Base-by-base conservation (phyloP, 2,113 vertebrate species). In the Vimba vimba region DNA sequence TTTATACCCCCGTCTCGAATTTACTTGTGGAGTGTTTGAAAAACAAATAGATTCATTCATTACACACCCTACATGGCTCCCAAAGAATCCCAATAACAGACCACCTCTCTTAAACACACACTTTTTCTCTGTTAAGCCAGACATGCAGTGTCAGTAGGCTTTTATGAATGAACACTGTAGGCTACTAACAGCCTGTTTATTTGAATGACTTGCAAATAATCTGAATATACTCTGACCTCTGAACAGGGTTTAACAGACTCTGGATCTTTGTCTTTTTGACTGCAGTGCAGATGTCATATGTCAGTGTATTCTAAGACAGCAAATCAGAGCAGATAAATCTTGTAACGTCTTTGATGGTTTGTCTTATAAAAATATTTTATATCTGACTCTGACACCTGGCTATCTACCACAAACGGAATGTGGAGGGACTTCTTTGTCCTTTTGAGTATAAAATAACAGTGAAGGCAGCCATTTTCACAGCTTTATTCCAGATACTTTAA, bases 1-100 rank as follows among this genome's bases (percentile, higher is more conserved):
- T 66, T 21, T 59, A 45, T 47, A 36, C 9, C 5, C 23, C 5
- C 1, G 2, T 52, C 62, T 82, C 45, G 4, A 30, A 69, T 82
- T 69, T 68, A 50, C 30, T 69, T 47, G 59, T 45, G 60, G 62
- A 52, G 45, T 66, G 45, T 27, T 33, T 69, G 36, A 69, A 69
- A 82, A 15, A 82, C 62, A 52, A 52, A 81, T 19, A 10, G 79
- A 69, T 69, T 69, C 25, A 82, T 82, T 68, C 43, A 82, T 45
- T 68, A 52, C 39, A 68, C 45, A 33, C 43, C 7, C 43, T 6
- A 30, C 19, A 52, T 68, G 60, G 9, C 10, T 68, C 52, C n/a
- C 45, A 82, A 3, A 50, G 17, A 45, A 36, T 81, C 43, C 33
- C 1, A 47, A 2, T 6, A 5, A 66, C 59, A 50, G 60, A 81